Evolutionary conservation across 2,113 vertebrate species (phyloP).

Genomic region (Lampris incognitus): DNA sequence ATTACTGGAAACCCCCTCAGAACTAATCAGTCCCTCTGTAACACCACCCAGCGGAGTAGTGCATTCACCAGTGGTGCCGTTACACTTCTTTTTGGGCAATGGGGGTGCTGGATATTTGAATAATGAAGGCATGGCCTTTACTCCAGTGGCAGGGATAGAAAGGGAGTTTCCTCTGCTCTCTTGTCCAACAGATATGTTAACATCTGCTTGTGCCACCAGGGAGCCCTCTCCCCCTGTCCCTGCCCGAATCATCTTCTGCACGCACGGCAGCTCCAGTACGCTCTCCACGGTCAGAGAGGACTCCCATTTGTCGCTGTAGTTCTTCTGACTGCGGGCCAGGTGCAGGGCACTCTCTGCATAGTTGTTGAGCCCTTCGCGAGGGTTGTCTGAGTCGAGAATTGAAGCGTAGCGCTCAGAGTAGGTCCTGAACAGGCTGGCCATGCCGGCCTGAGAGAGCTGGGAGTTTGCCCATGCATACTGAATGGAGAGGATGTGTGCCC

Average conservation of each 20-base stretch:
- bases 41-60: conserved; percentile 9
- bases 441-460: conserved; percentile 87
- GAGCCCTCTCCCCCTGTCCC: conserved; percentile 60
- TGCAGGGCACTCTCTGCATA: conserved; percentile 89
- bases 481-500: conserved; percentile 89
- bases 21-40: conserved; percentile 35
- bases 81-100: conserved; percentile 46
- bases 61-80: not conserved
- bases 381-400: conserved; percentile 91
- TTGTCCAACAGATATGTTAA: conserved; percentile 71
- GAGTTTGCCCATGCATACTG: conserved; percentile 93
- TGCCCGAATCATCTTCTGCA: conserved; percentile 85
- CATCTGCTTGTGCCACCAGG: conserved; percentile 75
- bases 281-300: conserved; percentile 87
- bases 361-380: conserved; percentile 90
- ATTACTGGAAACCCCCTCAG: conserved; percentile 31
- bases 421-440: conserved; percentile 87
- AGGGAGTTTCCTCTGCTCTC: conserved; percentile 67
- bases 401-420: conserved; percentile 89
- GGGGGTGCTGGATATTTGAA: conserved; percentile 37
- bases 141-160: conserved; percentile 9
- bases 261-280: conserved; percentile 84
- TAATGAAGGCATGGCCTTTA: conserved; percentile 45
- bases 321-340: conserved; percentile 88
- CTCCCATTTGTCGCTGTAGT: conserved; percentile 91